phyloP scores from a whole-genome alignment of 1,140 invertebrate genomes.

The Frieseomelitta varia region DNA sequence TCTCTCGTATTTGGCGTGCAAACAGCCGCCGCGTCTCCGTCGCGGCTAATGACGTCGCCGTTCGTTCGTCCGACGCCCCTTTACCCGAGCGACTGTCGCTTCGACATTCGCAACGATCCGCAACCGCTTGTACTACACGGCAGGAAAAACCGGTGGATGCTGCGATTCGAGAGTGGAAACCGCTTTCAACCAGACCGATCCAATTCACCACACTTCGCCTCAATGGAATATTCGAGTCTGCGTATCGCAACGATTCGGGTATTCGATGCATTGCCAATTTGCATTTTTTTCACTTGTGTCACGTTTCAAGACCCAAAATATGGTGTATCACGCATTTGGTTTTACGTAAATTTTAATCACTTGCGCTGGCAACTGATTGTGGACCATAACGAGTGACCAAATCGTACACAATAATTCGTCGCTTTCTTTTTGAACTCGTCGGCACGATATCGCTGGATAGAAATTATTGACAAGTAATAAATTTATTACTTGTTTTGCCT shows the following conservation, averaged over 20 bases:
- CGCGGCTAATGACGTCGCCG: conserved; percentile 59
- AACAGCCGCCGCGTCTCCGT: conserved; percentile 54
- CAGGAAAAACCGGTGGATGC: conserved; percentile 2
- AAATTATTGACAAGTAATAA: too few relatives aligned
- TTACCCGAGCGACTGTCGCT: neutral
- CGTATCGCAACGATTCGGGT: too few relatives aligned
- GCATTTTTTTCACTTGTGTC: neutral
- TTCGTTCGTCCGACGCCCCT: conserved; percentile 43
- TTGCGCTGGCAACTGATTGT: too few relatives aligned
- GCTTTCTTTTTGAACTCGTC: too few relatives aligned
- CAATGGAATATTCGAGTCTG: conserved; percentile 10
- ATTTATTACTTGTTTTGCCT: too few relatives aligned
- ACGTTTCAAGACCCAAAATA: too few relatives aligned
- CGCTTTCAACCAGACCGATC: conserved; percentile 25
- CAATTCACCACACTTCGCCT: conserved; percentile 16
- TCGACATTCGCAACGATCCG: conserved; percentile 3
- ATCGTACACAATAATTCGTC: too few relatives aligned
- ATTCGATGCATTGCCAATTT: neutral
- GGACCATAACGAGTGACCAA: too few relatives aligned
- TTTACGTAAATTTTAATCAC: too few relatives aligned
- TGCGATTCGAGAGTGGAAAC: neutral
- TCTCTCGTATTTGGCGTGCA: conserved; percentile 61
- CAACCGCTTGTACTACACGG: neutral
- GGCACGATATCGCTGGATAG: too few relatives aligned
- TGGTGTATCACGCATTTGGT: too few relatives aligned